Evolutionary conservation across 2,113 vertebrate species (phyloP).

Genomic region (Periophthalmodon schlosseri): DNA sequence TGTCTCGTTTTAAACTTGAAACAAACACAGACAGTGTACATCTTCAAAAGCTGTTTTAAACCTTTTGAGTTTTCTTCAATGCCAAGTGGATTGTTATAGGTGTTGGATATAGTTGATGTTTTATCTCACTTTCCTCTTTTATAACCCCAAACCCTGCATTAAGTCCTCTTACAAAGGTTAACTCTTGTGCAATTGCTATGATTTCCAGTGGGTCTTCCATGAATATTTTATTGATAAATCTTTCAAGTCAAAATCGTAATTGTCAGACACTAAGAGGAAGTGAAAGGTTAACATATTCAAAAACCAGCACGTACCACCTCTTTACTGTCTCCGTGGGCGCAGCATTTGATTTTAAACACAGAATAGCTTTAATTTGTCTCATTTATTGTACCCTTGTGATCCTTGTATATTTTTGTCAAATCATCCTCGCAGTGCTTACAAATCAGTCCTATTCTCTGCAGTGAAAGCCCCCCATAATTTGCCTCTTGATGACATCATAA

Average conservation of each 20-base stretch:
- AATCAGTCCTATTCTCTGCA: constrained; percentile 40
- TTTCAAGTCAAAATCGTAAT: constrained; percentile 8
- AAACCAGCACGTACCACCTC: not conserved
- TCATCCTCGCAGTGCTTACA: constrained; percentile 23
- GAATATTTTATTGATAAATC: constrained; percentile 26
- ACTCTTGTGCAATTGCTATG: constrained; percentile 18
- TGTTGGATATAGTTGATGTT: not conserved
- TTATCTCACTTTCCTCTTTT: constrained; percentile 1
- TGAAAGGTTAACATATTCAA: constrained; percentile 14
- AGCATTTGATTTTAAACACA: constrained; percentile 6
- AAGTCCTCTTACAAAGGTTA: constrained; percentile 9
- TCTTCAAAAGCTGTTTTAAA: no score
- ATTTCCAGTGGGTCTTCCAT: not conserved
- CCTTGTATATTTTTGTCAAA: constrained; percentile 25
- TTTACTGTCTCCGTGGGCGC: not conserved
- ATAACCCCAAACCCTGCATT: not conserved
- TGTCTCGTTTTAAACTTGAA: no score
- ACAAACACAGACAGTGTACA: no score
- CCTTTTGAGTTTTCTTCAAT: no score
- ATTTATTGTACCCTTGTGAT: constrained; percentile 14
- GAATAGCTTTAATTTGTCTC: constrained; percentile 3
- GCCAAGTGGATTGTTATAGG: no score
- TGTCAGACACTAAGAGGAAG: constrained; percentile 6
- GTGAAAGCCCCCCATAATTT: constrained; percentile 44
- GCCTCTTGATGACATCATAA: constrained; percentile 34